Conservation (phyloP, 2,888 invertebrate genomes). For the Margaritifera margaritifera region DNA sequence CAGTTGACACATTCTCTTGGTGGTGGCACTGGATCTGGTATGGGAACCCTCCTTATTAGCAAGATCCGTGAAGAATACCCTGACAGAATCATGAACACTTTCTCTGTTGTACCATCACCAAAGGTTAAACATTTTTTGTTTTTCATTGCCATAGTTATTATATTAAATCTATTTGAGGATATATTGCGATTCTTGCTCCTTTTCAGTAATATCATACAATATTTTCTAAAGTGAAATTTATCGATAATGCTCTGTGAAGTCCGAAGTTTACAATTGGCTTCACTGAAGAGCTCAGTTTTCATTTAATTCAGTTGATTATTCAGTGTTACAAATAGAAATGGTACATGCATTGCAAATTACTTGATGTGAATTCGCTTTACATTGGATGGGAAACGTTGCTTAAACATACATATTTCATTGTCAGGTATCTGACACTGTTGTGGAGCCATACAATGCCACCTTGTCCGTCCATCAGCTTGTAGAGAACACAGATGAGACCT, state of each 20-base stretch:
- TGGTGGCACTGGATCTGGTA: constrained; percentile 90
- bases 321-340: too few relatives aligned
- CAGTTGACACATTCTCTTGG: constrained; percentile 80
- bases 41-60: constrained; percentile 93
- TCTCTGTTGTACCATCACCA: constrained; percentile 91
- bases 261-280: too few relatives aligned
- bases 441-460: constrained; percentile 86
- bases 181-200: too few relatives aligned
- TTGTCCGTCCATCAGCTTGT: constrained; percentile 80
- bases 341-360: too few relatives aligned
- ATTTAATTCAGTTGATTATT: too few relatives aligned
- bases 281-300: too few relatives aligned
- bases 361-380: constrained; percentile 71
- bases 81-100: constrained; percentile 87
- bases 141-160: too few relatives aligned
- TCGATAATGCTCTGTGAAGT: too few relatives aligned
- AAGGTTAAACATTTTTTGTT: constrained; percentile 75
- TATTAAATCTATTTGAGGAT: too few relatives aligned
- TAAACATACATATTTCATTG: constrained; percentile 33
- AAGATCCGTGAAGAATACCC: constrained; percentile 87
- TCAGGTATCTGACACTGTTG: constrained; percentile 82
- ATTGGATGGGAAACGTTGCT: constrained; percentile 74
- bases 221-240: too few relatives aligned
- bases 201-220: too few relatives aligned
- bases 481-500: constrained; percentile 91